These are phyloP conservation scores for Lucilia sericata DNA, from an alignment of 1,140 invertebrate genomes.

Conservation along the genomic window DNA sequence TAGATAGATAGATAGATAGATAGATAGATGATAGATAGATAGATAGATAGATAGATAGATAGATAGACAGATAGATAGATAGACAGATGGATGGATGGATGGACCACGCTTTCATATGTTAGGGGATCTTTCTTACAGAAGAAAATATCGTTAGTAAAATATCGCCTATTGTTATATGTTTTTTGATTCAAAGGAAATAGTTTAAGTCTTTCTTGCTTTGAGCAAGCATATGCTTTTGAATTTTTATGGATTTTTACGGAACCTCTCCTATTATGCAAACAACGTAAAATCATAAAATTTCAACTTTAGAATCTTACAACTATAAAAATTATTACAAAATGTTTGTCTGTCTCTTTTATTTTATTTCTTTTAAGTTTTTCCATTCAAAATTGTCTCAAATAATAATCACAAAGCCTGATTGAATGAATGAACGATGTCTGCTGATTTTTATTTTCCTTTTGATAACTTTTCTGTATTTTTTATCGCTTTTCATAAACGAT, in stretches of 20 bases:
- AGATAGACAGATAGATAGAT: no score
- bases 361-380: not conserved
- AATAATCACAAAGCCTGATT: conserved; percentile 1
- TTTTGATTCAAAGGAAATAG: no score
- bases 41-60: no score
- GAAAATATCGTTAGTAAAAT: no score
- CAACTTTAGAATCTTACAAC: not conserved
- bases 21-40: no score
- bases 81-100: no score
- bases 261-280: not conserved
- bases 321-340: not conserved
- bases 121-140: no score
- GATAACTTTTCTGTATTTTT: conserved; percentile 18
- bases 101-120: no score
- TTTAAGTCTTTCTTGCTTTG: no score
- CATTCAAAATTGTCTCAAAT: not conserved
- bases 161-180: no score
- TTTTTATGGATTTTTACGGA: not conserved
- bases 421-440: conserved; percentile 16
- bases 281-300: not conserved
- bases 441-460: not conserved
- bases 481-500: conserved; percentile 39
- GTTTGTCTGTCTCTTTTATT: not conserved
- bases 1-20: no score
- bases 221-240: no score